Base-by-base conservation (phyloP, 2,797 vertebrate genomes). In the Salmo trutta region DNA sequence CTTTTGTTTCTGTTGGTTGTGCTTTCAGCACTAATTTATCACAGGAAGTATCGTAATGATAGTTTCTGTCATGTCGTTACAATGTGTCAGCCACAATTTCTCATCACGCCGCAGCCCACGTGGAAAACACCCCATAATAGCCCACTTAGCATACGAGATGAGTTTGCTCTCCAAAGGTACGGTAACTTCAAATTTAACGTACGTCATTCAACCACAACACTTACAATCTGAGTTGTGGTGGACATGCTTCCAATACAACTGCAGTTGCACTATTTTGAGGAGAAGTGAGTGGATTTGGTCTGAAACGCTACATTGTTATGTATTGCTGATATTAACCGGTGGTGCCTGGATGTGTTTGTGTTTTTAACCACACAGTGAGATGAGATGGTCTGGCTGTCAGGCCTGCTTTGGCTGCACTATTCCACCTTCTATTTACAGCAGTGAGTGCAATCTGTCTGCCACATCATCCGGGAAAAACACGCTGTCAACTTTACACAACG, bases 401-500 rank as follows among this genome's bases (percentile, higher is more conserved):
- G 80, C 84, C 75, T 78, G 77, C 69, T 87, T 81, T 72, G 75
- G 74, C 78, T 62, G 76, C 77, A 79, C 74, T 64, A 68, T 77
- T 86, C 79, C 70, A 68, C 69, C 53, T 53, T 82, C 71, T 76
- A 74, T 79, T 87, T 81, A 78, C 56, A 77, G 74, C n/a, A 47
- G 14, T 27, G 66, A 72, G 14, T 65, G 47, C 21, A 21, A 52
- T 76, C 51, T 29, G 73, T 75, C 79, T 85, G 74, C 79, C 78
- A 81, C 56, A 21, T 4, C 56, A 79, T 62, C 24, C n/a, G 70
- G 10, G 72, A 77, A 79, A 83, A 59, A 29, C 77, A 86, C 76
- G 66, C 66, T 75, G 78, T 88, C 79, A 85, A 77, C 79, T 84
- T 82, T 79, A 84, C 82, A 82, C 78, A 79, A 78, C 67, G 31